phyloP scores from a whole-genome alignment of 2,113 vertebrate genomes.

The Odontophorus gujanensis region DNA sequence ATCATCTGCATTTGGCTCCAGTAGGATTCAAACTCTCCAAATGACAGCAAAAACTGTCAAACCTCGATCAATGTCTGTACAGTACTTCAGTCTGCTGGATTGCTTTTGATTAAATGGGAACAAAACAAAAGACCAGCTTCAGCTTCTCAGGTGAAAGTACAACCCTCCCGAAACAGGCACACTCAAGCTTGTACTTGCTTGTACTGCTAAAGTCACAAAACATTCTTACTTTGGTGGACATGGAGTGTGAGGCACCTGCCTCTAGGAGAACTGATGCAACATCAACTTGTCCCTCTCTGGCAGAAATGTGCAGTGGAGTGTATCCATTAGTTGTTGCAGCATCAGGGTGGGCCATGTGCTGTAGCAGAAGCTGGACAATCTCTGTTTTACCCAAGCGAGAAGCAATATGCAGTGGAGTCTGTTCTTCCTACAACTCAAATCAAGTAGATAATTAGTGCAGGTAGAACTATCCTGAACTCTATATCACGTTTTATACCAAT shows the following conservation, averaged over 20 bases:
- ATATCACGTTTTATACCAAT: accelerated
- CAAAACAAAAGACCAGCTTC: neutral
- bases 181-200: accelerated
- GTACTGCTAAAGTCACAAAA: accelerated
- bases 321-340: conserved; percentile 94
- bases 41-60: neutral
- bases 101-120: neutral
- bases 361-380: conserved; percentile 95
- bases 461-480: neutral
- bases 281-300: conserved; percentile 94
- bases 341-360: conserved; percentile 98
- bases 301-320: conserved; percentile 94
- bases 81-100: neutral
- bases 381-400: conserved; percentile 97
- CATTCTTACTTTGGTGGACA: conserved; percentile 90
- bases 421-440: conserved; percentile 90
- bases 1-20: neutral
- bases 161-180: accelerated
- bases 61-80: neutral
- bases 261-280: conserved; percentile 92
- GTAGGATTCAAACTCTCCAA: neutral
- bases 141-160: neutral
- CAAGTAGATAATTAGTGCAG: conserved; percentile 7
- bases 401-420: conserved; percentile 97
- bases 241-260: conserved; percentile 92